Evolutionary conservation across 2,888 invertebrate genomes (phyloP).

Genomic region (Melanostoma mellinum): DNA sequence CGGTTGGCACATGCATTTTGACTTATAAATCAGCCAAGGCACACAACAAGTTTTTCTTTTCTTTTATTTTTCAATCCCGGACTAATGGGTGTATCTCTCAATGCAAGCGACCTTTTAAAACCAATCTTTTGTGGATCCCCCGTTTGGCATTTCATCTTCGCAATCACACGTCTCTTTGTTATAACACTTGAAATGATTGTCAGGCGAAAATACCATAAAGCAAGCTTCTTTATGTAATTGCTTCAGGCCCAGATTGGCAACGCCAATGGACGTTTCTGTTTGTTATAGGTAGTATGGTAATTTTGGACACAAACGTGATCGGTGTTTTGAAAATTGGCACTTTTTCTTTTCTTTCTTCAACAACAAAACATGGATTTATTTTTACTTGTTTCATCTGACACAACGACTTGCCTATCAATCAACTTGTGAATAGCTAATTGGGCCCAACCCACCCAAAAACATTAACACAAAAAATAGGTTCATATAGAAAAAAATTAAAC

Average conservation of each 20-base stretch:
- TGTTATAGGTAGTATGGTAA: conserved; percentile 52
- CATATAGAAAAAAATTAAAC: conserved; percentile 45
- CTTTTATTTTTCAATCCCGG: conserved; percentile 13
- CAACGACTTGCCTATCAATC: conserved; percentile 42
- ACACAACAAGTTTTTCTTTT: conserved; percentile 43
- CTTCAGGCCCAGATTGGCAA: conserved; percentile 13
- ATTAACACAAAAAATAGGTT: neutral
- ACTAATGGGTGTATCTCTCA: conserved; percentile 39
- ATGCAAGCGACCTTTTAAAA: conserved; percentile 64
- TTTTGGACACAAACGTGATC: conserved; percentile 50
- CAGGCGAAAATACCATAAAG: conserved; percentile 51
- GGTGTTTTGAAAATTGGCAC: conserved; percentile 51
- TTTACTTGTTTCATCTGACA: conserved; percentile 25
- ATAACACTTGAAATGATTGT: conserved; percentile 49
- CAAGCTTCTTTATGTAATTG: conserved; percentile 59
- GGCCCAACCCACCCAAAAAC: conserved; percentile 47
- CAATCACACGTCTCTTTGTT: conserved; percentile 33
- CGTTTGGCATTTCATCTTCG: conserved; percentile 48
- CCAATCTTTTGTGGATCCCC: conserved; percentile 46
- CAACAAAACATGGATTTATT: conserved; percentile 44
- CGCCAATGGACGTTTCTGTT: conserved; percentile 19
- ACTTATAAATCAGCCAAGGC: conserved; percentile 51
- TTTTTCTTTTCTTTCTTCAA: conserved; percentile 38
- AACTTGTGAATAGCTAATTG: conserved; percentile 59
- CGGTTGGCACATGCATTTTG: conserved; percentile 55